Evolutionary conservation across 2,888 invertebrate species (phyloP).

Genomic region (Pemphredon lugubris): DNA sequence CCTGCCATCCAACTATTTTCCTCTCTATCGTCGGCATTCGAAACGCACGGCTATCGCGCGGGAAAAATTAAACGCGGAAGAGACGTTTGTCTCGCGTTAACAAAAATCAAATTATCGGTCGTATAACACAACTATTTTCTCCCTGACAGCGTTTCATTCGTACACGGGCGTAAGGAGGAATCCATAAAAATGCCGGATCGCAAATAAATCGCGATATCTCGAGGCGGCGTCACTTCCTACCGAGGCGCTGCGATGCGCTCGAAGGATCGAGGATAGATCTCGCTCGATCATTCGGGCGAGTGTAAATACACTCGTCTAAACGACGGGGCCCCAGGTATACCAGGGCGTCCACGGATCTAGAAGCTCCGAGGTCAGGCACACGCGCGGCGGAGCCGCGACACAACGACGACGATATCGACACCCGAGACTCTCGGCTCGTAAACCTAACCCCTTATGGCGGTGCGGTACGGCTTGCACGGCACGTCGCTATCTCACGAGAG

Average conservation of each 20-base stretch:
- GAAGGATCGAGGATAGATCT: conserved; percentile 3
- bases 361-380: conserved; percentile 57
- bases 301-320: conserved; percentile 24
- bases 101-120: no score
- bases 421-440: conserved; percentile 59
- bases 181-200: no score
- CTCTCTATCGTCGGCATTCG: not conserved
- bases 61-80: not conserved
- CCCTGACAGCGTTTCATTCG: no score
- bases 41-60: no score
- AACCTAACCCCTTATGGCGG: conserved; percentile 68
- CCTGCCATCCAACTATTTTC: not conserved
- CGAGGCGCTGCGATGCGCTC: not conserved
- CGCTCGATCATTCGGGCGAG: conserved; percentile 2
- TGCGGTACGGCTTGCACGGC: conserved; percentile 54
- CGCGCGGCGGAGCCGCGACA: conserved; percentile 43
- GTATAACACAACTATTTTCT: no score
- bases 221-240: not conserved
- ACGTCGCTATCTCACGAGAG: conserved; percentile 61
- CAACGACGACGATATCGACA: conserved; percentile 64
- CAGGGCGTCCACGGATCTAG: conserved; percentile 40
- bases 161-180: no score
- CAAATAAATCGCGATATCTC: not conserved
- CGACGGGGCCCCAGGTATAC: conserved; percentile 12
- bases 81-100: conserved; percentile 6